phyloP scores from a whole-genome alignment of 2,113 vertebrate genomes.

The Pachyramphus minor region DNA sequence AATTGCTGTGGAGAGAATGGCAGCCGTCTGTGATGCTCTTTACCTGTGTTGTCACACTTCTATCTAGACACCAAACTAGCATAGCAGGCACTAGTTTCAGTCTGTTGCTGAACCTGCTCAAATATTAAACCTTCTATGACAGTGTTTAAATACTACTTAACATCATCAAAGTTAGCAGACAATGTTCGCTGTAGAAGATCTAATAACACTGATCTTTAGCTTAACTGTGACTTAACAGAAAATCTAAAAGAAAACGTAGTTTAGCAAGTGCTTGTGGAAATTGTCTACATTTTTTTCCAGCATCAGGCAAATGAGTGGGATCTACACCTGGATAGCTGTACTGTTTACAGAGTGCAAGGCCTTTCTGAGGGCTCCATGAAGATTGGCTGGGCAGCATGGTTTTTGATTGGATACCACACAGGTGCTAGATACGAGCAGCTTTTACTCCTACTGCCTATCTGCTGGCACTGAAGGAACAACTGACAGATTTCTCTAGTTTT shows the following conservation, averaged over 20 bases:
- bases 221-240: background rate
- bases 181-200: background rate
- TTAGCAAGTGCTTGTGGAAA: background rate
- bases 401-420: background rate
- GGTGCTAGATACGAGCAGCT: background rate
- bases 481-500: background rate
- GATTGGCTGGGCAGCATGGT: background rate
- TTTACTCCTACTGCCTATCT: background rate
- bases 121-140: background rate
- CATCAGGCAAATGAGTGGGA: background rate
- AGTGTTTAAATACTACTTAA: background rate
- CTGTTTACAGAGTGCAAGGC: background rate
- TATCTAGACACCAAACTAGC: background rate
- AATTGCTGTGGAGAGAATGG: background rate
- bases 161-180: background rate
- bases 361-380: background rate
- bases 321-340: background rate
- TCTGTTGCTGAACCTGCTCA: background rate
- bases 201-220: background rate
- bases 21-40: background rate
- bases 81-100: background rate
- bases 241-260: background rate
- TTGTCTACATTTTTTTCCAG: background rate
- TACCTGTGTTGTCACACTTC: fast-evolving
- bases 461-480: background rate